Percentiles rank a stretch among this genome's conserved stretches.
phyloP scores from a whole-genome alignment of 2,888 invertebrate species.

The Aleiodes testaceus region DNA sequence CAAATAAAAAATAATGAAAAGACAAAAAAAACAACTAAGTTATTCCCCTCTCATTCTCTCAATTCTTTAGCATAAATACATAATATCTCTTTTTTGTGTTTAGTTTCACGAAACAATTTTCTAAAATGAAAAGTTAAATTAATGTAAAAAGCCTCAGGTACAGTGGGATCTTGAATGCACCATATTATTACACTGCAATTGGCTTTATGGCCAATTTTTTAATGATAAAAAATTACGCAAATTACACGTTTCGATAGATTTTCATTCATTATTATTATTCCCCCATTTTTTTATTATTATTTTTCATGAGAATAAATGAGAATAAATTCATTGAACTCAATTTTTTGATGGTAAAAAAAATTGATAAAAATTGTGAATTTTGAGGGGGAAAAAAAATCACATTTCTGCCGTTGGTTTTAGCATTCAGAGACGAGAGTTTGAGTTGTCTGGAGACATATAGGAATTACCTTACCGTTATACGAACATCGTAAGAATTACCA shows the following conservation, averaged over 20 bases:
- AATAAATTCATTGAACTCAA: slow-evolving; percentile 13
- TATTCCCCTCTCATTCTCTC: slow-evolving; percentile 10
- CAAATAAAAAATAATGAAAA: slow-evolving; percentile 4
- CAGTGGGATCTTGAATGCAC: slow-evolving; percentile 20
- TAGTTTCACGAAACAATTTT: slow-evolving; percentile 29
- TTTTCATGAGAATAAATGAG: neutral
- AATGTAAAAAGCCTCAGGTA: slow-evolving; percentile 24
- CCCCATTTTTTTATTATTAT: neutral
- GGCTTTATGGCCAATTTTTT: slow-evolving; percentile 30
- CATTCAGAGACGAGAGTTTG: slow-evolving; percentile 52
- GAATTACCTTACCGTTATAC: slow-evolving; percentile 59
- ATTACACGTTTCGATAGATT: slow-evolving; percentile 19
- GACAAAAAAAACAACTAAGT: slow-evolving; percentile 20
- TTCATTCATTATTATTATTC: neutral
- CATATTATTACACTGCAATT: slow-evolving; percentile 30
- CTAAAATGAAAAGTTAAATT: slow-evolving; percentile 23
- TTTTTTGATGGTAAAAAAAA: neutral
- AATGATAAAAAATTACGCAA: slow-evolving; percentile 23
- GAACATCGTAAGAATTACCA: slow-evolving; percentile 57
- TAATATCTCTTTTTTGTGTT: neutral
- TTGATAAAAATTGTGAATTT: too few species aligned
- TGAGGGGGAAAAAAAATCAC: slow-evolving; percentile 22
- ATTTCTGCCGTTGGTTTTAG: slow-evolving; percentile 51
- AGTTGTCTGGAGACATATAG: slow-evolving; percentile 41
- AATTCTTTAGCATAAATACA: slow-evolving; percentile 12